A percentile compares a stretch with the other conserved stretches of the same genome.
Evolutionary conservation across 1,140 invertebrate species (phyloP).

Genomic region (Megathymus violae): DNA sequence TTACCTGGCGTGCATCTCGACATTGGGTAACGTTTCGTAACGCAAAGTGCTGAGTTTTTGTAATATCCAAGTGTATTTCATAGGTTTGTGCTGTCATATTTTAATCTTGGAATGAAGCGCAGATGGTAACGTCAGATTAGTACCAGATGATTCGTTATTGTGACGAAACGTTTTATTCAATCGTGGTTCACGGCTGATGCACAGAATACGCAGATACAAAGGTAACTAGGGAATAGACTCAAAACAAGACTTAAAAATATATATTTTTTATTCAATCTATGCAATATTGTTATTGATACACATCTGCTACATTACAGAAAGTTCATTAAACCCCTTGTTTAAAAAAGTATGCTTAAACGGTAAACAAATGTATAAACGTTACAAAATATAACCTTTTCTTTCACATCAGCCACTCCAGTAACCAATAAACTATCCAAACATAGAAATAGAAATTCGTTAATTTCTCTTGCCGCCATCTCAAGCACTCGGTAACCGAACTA

Average conservation of each 20-base stretch:
- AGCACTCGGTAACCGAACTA: background rate
- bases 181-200: background rate
- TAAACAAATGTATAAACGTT: too few species aligned
- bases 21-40: slow-evolving; percentile 23
- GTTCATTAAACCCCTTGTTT: too few species aligned
- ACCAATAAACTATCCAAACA: too few species aligned
- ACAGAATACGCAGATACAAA: background rate
- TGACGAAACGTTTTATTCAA: background rate
- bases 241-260: background rate
- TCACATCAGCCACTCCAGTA: too few species aligned
- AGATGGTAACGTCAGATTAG: background rate
- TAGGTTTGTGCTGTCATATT: background rate
- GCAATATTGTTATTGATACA: too few species aligned
- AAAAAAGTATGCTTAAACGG: too few species aligned
- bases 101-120: background rate
- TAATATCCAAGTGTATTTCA: slow-evolving; percentile 12
- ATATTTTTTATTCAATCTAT: too few species aligned
- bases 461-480: background rate
- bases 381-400: too few species aligned
- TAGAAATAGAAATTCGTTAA: too few species aligned
- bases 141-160: background rate
- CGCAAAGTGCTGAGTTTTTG: slow-evolving; percentile 13
- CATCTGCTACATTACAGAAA: too few species aligned
- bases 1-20: slow-evolving; percentile 16
- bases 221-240: background rate